phyloP scores from a whole-genome alignment of 2,113 vertebrate species.

The Zingel zingel region DNA sequence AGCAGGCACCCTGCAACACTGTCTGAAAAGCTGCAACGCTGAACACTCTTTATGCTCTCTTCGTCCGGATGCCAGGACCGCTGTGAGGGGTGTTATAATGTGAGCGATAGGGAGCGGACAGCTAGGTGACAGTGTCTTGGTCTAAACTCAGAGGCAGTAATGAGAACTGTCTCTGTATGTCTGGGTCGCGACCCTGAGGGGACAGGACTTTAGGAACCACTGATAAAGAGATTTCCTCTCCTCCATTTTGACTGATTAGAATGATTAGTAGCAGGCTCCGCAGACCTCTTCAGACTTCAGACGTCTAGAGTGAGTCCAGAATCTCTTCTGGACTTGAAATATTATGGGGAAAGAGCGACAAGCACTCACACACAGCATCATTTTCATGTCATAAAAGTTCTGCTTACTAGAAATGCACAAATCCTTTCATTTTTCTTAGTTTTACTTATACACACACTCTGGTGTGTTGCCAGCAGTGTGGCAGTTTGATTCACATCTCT shows the following conservation, averaged over 20 bases:
- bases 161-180: constrained; percentile 69
- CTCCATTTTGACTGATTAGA: constrained; percentile 69
- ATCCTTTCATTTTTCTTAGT: not conserved
- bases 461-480: not conserved
- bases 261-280: constrained; percentile 70
- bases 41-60: not conserved
- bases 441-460: not conserved
- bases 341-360: constrained; percentile 41
- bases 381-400: constrained; percentile 18
- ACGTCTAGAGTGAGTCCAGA: constrained; percentile 32
- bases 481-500: constrained; percentile 5
- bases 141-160: constrained; percentile 61
- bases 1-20: not conserved
- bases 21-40: not conserved
- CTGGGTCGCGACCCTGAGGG: constrained; percentile 71
- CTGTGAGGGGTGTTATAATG: not conserved
- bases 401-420: constrained; percentile 6
- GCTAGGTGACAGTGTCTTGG: constrained; percentile 53
- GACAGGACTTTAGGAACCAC: constrained; percentile 69
- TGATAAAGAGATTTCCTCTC: constrained; percentile 82
- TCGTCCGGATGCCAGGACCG: not conserved
- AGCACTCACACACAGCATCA: not conserved
- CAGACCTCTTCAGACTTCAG: constrained; percentile 35
- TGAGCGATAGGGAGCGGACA: constrained; percentile 38
- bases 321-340: constrained; percentile 46